phyloP scores from a whole-genome alignment of 2,797 vertebrate species.

The Gymnocypris eckloni region DNA sequence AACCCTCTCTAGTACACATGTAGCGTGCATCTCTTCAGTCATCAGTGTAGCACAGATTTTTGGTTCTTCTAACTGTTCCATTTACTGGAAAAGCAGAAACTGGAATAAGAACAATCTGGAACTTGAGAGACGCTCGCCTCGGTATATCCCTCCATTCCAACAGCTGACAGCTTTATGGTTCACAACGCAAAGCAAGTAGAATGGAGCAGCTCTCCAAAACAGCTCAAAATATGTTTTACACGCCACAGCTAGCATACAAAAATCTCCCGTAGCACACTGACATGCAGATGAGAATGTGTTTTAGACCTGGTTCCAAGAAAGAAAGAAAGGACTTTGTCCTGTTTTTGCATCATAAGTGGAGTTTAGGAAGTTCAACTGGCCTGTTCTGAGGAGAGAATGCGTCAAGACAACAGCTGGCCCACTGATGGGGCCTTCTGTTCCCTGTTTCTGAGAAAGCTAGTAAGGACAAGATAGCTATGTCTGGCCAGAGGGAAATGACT shows the following conservation, averaged over 20 bases:
- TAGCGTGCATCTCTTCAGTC: not conserved
- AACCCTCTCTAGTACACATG: not conserved
- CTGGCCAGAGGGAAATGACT: constrained; percentile 63
- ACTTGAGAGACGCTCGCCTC: constrained; percentile 16
- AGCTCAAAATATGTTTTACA: constrained; percentile 44
- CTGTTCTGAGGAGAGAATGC: constrained; percentile 72
- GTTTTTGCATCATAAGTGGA: constrained; percentile 76
- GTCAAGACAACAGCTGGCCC: constrained; percentile 78
- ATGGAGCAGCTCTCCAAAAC: constrained; percentile 33
- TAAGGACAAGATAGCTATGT: constrained; percentile 75
- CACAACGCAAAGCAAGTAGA: constrained; percentile 45
- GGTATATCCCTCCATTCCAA: constrained; percentile 46
- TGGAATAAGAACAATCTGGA: constrained; percentile 40
- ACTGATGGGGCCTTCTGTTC: constrained; percentile 77
- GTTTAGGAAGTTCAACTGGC: constrained; percentile 79
- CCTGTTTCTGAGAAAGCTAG: constrained; percentile 66
- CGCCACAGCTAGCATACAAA: constrained; percentile 49
- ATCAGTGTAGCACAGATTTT: not conserved
- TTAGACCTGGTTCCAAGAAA: constrained; percentile 22
- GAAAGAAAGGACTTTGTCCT: constrained; percentile 53
- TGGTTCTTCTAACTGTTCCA: not conserved
- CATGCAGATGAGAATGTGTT: constrained; percentile 28
- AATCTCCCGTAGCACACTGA: constrained; percentile 17
- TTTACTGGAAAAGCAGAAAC: constrained; percentile 37
- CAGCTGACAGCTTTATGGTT: constrained; percentile 61